These are phyloP conservation scores for Heliconius hewitsoni DNA, from an alignment of 1,140 invertebrate species.

Conservation along the genomic window DNA sequence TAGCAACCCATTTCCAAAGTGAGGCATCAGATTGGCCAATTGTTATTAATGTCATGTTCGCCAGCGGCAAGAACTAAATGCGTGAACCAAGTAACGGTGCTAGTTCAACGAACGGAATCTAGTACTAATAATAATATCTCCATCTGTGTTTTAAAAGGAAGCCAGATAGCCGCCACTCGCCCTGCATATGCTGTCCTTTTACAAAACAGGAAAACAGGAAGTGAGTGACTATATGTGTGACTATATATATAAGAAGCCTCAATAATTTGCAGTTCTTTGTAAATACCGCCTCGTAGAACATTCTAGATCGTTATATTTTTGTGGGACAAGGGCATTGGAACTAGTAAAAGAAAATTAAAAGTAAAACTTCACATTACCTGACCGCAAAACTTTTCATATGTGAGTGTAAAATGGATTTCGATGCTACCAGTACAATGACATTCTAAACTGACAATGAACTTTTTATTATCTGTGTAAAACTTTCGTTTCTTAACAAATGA, in stretches of 20 bases:
- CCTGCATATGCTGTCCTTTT: slow-evolving; percentile 33
- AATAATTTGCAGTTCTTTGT: slow-evolving; percentile 7
- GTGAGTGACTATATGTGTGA: slow-evolving; percentile 5
- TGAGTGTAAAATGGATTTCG: slow-evolving; percentile 49
- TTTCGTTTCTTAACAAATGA: slow-evolving; percentile 42
- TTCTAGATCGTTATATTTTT: not conserved
- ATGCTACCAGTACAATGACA: slow-evolving; percentile 23
- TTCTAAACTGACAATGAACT: slow-evolving; percentile 7
- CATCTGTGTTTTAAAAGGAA: slow-evolving; percentile 64
- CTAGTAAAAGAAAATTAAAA: slow-evolving; percentile 34
- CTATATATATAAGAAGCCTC: slow-evolving; percentile 10
- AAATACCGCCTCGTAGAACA: not conserved
- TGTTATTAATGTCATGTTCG: slow-evolving; percentile 76
- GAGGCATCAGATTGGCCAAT: slow-evolving; percentile 50
- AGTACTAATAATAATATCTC: slow-evolving; percentile 68
- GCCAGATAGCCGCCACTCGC: slow-evolving; percentile 36
- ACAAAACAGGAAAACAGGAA: slow-evolving; percentile 41
- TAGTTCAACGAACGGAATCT: slow-evolving; percentile 75
- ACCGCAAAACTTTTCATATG: slow-evolving; percentile 54
- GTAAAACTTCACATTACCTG: slow-evolving; percentile 43
- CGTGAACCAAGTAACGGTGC: slow-evolving; percentile 73
- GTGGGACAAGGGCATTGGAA: not conserved
- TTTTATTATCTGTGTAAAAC: slow-evolving; percentile 29
- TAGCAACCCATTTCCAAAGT: slow-evolving; percentile 40
- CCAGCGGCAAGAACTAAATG: slow-evolving; percentile 68